Conservation (phyloP, 2,113 vertebrate genomes). For the Callopanchax toddi region DNA sequence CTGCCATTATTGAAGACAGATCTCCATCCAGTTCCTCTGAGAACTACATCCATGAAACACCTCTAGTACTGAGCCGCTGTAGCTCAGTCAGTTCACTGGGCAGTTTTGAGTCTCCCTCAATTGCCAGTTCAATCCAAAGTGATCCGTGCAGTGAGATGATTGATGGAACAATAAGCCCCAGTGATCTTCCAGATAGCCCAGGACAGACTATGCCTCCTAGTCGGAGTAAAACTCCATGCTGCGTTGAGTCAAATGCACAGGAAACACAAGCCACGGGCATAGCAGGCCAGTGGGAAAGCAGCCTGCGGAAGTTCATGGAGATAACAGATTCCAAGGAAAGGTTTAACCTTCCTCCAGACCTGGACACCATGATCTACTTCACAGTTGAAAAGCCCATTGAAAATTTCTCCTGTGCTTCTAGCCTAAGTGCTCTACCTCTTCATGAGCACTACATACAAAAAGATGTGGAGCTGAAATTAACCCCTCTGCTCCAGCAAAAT, state of each 20-base stretch:
- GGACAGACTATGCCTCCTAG: constrained; percentile 99
- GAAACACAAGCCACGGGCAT: constrained; percentile 84
- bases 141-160: constrained; percentile 97
- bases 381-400: constrained; percentile 96
- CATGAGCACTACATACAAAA: constrained; percentile 96
- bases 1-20: constrained; percentile 83
- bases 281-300: constrained; percentile 93
- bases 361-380: constrained; percentile 96
- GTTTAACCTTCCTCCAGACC: constrained; percentile 90
- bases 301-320: constrained; percentile 93
- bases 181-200: constrained; percentile 95
- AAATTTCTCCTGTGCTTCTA: constrained; percentile 98
- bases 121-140: constrained; percentile 97
- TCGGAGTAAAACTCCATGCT: constrained; percentile 94
- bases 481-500: constrained; percentile 87
- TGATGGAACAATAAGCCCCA: constrained; percentile 95
- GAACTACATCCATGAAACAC: constrained; percentile 96
- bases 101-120: constrained; percentile 94
- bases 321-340: constrained; percentile 95
- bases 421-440: constrained; percentile 93
- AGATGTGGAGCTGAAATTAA: constrained; percentile 94
- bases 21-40: constrained; percentile 96
- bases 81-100: constrained; percentile 96
- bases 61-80: constrained; percentile 95
- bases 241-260: constrained; percentile 76